Percentiles rank a stretch among this genome's conserved stretches.
phyloP scores from a whole-genome alignment of 2,113 vertebrate genomes.

The Formicarius rufipectus region DNA sequence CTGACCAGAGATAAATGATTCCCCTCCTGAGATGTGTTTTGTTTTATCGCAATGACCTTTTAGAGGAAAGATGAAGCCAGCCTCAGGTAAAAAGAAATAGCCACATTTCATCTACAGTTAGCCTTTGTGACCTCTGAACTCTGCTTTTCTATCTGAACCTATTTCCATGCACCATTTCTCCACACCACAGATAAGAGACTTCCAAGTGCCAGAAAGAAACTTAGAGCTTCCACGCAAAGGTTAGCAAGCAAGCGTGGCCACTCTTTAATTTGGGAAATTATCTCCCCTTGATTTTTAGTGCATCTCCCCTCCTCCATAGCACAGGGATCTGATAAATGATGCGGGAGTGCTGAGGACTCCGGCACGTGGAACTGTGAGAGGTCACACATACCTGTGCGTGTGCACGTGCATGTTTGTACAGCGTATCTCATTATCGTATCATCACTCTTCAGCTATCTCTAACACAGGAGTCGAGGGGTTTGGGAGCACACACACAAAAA shows the following conservation, averaged over 20 bases:
- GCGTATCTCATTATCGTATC: slow-evolving; percentile 58
- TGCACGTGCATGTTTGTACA: slow-evolving; percentile 13
- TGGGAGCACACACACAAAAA: slow-evolving; percentile 70
- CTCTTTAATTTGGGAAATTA: slow-evolving; percentile 56
- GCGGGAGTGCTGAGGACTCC: not conserved
- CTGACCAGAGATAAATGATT: slow-evolving; percentile 73
- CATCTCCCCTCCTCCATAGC: not conserved
- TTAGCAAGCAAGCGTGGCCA: slow-evolving; percentile 19
- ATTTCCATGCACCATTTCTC: slow-evolving; percentile 86
- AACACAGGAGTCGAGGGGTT: slow-evolving; percentile 84
- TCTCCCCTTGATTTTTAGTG: not conserved
- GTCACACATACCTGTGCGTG: not conserved
- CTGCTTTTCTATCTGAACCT: slow-evolving; percentile 86
- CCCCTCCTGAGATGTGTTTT: slow-evolving; percentile 77
- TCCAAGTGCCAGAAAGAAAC: slow-evolving; percentile 74
- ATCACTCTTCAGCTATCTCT: slow-evolving; percentile 74
- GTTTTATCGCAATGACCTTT: slow-evolving; percentile 89
- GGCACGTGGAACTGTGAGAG: not conserved
- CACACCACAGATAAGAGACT: slow-evolving; percentile 76
- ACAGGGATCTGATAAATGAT: not conserved
- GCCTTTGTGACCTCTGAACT: slow-evolving; percentile 87
- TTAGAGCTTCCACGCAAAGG: slow-evolving; percentile 74
- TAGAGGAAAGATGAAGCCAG: slow-evolving; percentile 85
- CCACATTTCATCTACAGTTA: slow-evolving; percentile 90
- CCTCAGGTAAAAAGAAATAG: slow-evolving; percentile 91